Base-by-base conservation (phyloP, 2,113 vertebrate species). In the Colaptes auratus region DNA sequence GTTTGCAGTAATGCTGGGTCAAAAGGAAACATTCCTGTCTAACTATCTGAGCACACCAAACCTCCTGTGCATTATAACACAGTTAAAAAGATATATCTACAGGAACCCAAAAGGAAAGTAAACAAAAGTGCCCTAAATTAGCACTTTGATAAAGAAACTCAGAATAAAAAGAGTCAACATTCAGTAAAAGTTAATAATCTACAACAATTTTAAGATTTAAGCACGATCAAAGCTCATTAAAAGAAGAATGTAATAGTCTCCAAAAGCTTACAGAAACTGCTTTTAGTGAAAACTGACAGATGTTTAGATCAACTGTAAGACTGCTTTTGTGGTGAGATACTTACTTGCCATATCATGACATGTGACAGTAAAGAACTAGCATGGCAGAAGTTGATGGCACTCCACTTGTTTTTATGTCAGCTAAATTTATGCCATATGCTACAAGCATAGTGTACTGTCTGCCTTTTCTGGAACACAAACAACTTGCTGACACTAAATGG, bases 371-470 rank as follows among this genome's bases (percentile, higher is more conserved):
- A 63, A 91, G 65, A 71, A 53, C 23, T 6, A 36, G 25, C 59
- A 82, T 81, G 76, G 76, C 80, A 93, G 61, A 52, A 31, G 61
- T 4, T 17, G 74, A 82, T 84, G 93, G 92, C 3, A 12, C 89
- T 91, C 18, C 86, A 44, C 50, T 85, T 87, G 71, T 56, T 93
- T 75, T 84, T 55, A 84, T 76, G 92, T 89, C 96, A 95, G 75
- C 84, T 93, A 91, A 92, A 94, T 93, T 92, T 85, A 85, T 93
- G 88, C 94, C 95, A 90, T 87, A 90, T 95, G 90, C 75, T 90
- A 53, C 88, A 86, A 92, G 81, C 44, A 74, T 15, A 72, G 39
- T 23, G 71, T 12, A 79, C 84, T 36, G 89, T 94, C 95, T 89
- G 90, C 88, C 93, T 94, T 80, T 95, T 93, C 55, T 89, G 90